A percentile compares a stretch with the other conserved stretches of the same genome.
phyloP scores from a whole-genome alignment of 2,797 vertebrate genomes.

The Acanthurus tractus region DNA sequence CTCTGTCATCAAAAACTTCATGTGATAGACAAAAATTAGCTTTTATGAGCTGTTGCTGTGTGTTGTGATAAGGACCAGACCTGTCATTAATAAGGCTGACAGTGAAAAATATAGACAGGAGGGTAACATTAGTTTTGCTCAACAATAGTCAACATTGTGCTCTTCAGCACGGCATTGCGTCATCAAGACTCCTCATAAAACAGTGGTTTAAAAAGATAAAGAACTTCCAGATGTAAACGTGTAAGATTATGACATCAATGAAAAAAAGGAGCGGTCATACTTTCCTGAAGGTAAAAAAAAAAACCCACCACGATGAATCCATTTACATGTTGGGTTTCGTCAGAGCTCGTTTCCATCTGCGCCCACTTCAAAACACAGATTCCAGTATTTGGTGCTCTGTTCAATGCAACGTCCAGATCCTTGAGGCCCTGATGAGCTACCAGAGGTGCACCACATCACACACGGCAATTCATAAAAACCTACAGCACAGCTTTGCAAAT shows the following conservation, averaged over 20 bases:
- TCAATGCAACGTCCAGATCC: slow-evolving; percentile 51
- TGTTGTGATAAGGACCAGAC: not conserved
- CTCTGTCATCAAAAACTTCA: too few species aligned
- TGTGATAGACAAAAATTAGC: too few species aligned
- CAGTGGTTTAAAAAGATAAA: slow-evolving; percentile 10
- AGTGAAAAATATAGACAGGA: slow-evolving; percentile 1
- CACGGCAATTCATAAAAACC: slow-evolving; percentile 16
- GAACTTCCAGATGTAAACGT: slow-evolving; percentile 30
- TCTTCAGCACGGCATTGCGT: not conserved
- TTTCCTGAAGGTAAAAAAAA: slow-evolving; percentile 35
- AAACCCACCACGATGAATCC: slow-evolving; percentile 22
- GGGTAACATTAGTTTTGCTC: not conserved
- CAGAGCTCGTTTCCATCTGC: slow-evolving; percentile 36
- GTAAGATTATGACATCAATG: slow-evolving; percentile 9
- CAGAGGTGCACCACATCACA: slow-evolving; percentile 49
- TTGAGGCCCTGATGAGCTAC: slow-evolving; percentile 13
- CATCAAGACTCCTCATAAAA: slow-evolving; percentile 7
- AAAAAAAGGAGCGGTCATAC: slow-evolving; percentile 34
- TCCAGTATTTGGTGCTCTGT: slow-evolving; percentile 32
- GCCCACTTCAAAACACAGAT: slow-evolving; percentile 42
- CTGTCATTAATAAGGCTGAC: not conserved
- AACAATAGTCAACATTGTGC: not conserved
- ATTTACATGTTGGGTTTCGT: slow-evolving; percentile 32
- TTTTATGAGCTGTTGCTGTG: not conserved
- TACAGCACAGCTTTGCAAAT: slow-evolving; percentile 22